These are phyloP conservation scores for Rhizomys pruinosus DNA, from an alignment of 2,113 vertebrate species.

Conservation along the genomic window DNA sequence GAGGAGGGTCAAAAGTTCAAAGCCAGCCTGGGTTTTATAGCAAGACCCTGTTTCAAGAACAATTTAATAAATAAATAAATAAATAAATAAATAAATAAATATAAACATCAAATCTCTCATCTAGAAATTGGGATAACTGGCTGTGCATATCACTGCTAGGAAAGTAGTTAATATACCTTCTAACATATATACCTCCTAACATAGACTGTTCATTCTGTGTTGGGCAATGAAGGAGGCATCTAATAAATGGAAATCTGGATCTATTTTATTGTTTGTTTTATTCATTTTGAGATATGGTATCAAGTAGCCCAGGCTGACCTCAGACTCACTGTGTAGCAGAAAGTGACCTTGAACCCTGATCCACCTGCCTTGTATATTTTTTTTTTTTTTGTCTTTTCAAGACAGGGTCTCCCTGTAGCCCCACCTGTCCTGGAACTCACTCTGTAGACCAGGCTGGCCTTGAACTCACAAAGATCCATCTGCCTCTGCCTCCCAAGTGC, in stretches of 20 bases:
- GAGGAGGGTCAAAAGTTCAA: background rate
- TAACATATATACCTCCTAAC: no score
- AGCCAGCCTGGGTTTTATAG: background rate
- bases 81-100: background rate
- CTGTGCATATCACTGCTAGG: background rate
- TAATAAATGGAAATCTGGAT: constrained; percentile 31
- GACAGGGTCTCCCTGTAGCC: no score
- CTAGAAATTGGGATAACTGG: background rate
- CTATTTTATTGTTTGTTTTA: constrained; percentile 15
- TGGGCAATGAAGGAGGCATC: constrained; percentile 7
- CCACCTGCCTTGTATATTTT: no score
- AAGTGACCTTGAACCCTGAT: no score
- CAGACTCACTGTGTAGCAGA: background rate
- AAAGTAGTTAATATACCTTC: constrained; percentile 32
- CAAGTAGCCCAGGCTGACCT: background rate
- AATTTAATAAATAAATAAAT: background rate
- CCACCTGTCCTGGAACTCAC: background rate
- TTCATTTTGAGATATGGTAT: background rate
- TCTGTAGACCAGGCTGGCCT: background rate
- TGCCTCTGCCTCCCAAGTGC: background rate
- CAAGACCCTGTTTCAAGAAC: background rate
- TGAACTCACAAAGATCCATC: background rate
- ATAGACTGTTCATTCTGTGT: background rate
- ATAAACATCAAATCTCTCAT: background rate
- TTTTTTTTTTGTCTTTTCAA: no score